A percentile compares a stretch with the other conserved stretches of the same genome.
Evolutionary conservation across 1,140 invertebrate genomes (phyloP).

Genomic region (Dolichoris vasculosae): DNA sequence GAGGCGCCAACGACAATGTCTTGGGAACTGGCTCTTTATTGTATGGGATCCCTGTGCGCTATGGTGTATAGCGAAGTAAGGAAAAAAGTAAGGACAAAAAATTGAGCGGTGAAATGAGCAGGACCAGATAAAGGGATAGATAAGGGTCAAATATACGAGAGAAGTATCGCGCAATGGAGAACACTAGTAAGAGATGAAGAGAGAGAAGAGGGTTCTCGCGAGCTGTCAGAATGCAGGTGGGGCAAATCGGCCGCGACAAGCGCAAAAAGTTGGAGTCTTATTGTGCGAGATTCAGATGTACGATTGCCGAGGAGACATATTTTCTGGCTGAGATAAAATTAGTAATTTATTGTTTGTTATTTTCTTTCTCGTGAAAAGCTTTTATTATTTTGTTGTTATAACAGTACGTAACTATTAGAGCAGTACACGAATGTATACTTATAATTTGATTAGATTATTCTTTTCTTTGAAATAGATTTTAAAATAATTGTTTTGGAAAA

Average conservation of each 20-base stretch:
- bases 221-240: constrained; percentile 7
- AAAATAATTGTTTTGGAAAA: too few relatives aligned
- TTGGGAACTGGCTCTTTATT: constrained; percentile 46
- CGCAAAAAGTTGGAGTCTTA: constrained; percentile 34
- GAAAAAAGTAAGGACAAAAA: constrained; percentile 52
- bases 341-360: constrained; percentile 6
- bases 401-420: too few relatives aligned
- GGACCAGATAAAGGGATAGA: constrained; percentile 50
- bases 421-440: neutral
- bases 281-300: neutral
- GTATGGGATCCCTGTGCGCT: neutral
- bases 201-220: neutral
- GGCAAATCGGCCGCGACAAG: constrained; percentile 17
- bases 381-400: neutral
- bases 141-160: constrained; percentile 43
- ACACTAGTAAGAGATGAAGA: neutral
- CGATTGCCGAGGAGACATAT: neutral
- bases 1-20: constrained; percentile 30
- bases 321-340: constrained; percentile 18
- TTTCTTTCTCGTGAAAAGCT: neutral
- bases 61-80: neutral
- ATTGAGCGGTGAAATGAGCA: constrained; percentile 52
- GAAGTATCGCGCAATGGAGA: constrained; percentile 9
- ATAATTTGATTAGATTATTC: neutral
- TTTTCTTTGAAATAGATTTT: too few relatives aligned